phyloP scores from a whole-genome alignment of 2,797 vertebrate genomes.

The Triplophysa yarkandensis region DNA sequence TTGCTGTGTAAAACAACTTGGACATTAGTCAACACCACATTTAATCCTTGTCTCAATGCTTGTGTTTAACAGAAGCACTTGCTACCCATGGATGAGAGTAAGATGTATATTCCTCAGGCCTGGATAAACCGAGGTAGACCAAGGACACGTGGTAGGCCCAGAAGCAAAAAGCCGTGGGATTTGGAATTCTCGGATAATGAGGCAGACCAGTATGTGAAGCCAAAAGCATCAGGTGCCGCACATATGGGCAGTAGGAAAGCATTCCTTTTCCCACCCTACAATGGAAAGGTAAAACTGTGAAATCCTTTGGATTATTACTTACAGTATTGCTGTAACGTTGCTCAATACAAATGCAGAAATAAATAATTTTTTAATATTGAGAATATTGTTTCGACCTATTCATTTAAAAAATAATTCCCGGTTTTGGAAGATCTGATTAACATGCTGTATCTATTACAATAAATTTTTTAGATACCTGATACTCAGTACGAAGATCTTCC shows the following conservation, averaged over 20 bases:
- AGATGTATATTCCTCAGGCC: slow-evolving; percentile 58
- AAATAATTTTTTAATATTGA: no score
- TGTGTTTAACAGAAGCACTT: slow-evolving; percentile 74
- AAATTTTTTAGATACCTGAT: slow-evolving; percentile 15
- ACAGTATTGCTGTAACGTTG: neutral
- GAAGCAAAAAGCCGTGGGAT: slow-evolving; percentile 54
- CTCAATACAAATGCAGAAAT: neutral
- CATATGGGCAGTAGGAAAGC: slow-evolving; percentile 26
- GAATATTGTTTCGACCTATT: no score
- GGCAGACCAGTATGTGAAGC: slow-evolving; percentile 57
- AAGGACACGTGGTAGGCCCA: slow-evolving; percentile 59
- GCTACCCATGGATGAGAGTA: slow-evolving; percentile 73
- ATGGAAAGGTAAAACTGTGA: slow-evolving; percentile 32
- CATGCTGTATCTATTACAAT: neutral
- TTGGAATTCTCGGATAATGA: slow-evolving; percentile 70
- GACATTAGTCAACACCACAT: neutral
- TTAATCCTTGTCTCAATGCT: slow-evolving; percentile 36
- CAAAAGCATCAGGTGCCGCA: slow-evolving; percentile 55
- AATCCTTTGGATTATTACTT: neutral
- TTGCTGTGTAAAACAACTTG: neutral
- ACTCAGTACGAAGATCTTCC: neutral
- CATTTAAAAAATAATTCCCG: neutral
- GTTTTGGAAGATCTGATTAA: neutral
- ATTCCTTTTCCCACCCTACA: slow-evolving; percentile 21
- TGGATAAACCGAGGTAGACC: slow-evolving; percentile 57